phyloP scores from a whole-genome alignment of 2,797 vertebrate species.

The Prunella strophiata region DNA sequence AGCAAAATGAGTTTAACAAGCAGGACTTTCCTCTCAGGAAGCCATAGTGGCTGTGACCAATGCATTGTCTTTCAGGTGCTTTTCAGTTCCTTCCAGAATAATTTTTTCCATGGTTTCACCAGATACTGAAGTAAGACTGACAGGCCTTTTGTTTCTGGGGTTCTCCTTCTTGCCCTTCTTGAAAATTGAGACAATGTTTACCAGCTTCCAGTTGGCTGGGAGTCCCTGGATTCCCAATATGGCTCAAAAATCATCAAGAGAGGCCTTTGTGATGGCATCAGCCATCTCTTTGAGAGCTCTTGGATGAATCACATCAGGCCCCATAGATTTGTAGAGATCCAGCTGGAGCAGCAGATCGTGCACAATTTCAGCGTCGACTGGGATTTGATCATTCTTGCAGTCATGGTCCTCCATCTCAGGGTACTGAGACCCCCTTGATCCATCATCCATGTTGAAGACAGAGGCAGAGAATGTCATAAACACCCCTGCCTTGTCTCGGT shows the following conservation, averaged over 20 bases:
- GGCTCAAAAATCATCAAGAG: neutral
- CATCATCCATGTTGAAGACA: neutral
- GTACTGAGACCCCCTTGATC: neutral
- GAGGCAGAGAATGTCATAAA: neutral
- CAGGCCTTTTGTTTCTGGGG: rapidly evolving
- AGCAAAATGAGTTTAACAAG: neutral
- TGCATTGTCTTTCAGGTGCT: neutral
- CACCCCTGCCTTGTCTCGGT: neutral
- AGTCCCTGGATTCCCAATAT: rapidly evolving
- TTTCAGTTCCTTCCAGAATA: neutral
- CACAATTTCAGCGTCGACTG: neutral
- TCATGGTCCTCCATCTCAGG: neutral
- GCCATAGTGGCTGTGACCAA: neutral
- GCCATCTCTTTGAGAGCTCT: neutral
- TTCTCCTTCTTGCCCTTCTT: neutral
- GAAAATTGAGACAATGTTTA: rapidly evolving
- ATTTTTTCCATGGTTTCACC: neutral
- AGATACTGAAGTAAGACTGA: neutral
- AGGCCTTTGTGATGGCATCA: neutral
- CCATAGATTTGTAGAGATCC: neutral
- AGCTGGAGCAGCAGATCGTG: neutral
- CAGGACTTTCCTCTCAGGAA: neutral
- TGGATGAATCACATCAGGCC: neutral
- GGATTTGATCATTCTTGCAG: neutral
- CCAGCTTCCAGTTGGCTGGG: neutral